Conservation (phyloP, 2,113 vertebrate species). For the Arizona elegans region DNA sequence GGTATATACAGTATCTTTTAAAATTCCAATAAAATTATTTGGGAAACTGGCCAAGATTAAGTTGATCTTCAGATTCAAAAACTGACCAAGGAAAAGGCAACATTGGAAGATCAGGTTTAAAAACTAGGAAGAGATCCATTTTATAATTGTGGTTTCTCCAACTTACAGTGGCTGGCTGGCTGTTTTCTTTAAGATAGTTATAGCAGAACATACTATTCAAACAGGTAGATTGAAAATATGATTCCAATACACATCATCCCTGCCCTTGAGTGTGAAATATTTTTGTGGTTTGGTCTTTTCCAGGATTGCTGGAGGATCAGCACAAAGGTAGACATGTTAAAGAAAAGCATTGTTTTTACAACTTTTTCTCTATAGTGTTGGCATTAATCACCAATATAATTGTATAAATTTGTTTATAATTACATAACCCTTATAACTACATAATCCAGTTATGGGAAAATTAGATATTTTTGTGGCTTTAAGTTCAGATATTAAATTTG, state of each 20-base stretch:
- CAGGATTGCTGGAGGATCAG: not conserved
- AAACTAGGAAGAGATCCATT: not conserved
- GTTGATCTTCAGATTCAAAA: not conserved
- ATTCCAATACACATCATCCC: not conserved
- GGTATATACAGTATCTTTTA: not conserved
- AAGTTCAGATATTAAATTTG: not conserved
- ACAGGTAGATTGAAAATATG: not conserved
- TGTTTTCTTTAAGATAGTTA: not conserved
- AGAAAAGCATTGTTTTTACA: not conserved
- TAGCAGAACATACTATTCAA: not conserved
- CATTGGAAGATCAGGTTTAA: not conserved
- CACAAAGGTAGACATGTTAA: not conserved
- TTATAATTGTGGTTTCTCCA: not conserved
- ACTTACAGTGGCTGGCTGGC: not conserved
- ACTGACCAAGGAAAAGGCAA: not conserved
- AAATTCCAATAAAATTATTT: not conserved
- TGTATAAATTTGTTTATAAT: not conserved
- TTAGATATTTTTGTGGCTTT: not conserved
- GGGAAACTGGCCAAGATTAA: not conserved
- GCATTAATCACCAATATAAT: not conserved
- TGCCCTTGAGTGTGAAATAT: not conserved
- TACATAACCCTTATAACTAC: not conserved
- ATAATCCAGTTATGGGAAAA: not conserved
- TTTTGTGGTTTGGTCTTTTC: not conserved
- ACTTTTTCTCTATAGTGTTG: not conserved